These are phyloP conservation scores for Anseranas semipalmata DNA, from an alignment of 2,113 vertebrate genomes.

Conservation along the genomic window DNA sequence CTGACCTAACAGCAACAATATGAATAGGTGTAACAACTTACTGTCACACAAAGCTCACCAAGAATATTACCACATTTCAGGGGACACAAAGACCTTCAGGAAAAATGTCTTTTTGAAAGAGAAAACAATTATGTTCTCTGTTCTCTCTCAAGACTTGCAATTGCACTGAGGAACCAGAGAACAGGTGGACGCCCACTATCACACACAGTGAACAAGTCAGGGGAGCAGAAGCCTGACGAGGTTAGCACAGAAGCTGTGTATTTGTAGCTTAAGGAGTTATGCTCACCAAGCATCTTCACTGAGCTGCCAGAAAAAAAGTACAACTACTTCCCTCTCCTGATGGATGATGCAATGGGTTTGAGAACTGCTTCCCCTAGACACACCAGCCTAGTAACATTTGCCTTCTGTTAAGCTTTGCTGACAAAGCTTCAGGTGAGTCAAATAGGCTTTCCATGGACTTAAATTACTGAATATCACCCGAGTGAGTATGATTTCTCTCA, in stretches of 20 bases:
- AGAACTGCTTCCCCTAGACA: not conserved
- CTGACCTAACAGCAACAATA: constrained; percentile 82
- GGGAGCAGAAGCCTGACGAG: not conserved
- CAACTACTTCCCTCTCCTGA: not conserved
- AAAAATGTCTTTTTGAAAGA: not conserved
- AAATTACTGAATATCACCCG: not conserved
- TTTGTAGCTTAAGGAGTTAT: not conserved
- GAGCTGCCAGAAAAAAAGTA: not conserved
- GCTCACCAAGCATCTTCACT: not conserved
- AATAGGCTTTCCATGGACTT: not conserved
- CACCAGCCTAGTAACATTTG: not conserved
- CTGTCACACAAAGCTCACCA: not conserved
- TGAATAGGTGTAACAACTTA: not conserved
- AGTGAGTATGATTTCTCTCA: not conserved
- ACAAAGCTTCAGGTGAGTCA: not conserved
- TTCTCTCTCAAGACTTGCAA: not conserved
- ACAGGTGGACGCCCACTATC: not conserved
- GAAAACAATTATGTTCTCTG: not conserved
- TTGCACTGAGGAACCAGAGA: not conserved
- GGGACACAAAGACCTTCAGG: not conserved
- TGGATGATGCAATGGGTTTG: not conserved
- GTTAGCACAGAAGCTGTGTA: not conserved
- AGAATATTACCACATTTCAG: not conserved
- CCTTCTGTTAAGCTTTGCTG: not conserved
- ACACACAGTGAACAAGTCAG: not conserved